Conservation (phyloP, 1,140 invertebrate genomes). For the Pseudachorutes palmiensis region DNA sequence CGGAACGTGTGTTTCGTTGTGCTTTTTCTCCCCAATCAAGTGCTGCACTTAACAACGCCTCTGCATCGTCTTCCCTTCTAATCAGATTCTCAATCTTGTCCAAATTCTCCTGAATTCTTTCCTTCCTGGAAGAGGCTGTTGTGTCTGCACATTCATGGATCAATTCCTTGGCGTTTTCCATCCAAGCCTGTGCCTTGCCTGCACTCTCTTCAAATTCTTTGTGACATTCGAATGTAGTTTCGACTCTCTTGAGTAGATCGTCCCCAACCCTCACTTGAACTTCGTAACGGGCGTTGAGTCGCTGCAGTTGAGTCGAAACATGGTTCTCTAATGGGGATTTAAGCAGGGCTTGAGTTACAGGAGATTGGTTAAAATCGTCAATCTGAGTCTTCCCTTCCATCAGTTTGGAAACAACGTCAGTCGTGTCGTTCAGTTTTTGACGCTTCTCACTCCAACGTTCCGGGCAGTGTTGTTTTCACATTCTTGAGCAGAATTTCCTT, state of each 20-base stretch:
- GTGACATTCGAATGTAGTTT: slow-evolving; percentile 82
- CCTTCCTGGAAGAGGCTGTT: slow-evolving; percentile 56
- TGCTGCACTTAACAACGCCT: slow-evolving; percentile 77
- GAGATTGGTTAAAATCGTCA: neutral
- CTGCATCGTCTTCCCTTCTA: slow-evolving; percentile 77
- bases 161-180: slow-evolving; percentile 73
- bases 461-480: too few relatives aligned
- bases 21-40: slow-evolving; percentile 90
- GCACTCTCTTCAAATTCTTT: slow-evolving; percentile 71
- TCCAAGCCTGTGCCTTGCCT: slow-evolving; percentile 74
- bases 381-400: too few relatives aligned
- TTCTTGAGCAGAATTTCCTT: too few relatives aligned
- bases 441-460: too few relatives aligned
- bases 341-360: slow-evolving; percentile 54
- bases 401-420: too few relatives aligned
- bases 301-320: slow-evolving; percentile 79
- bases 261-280: slow-evolving; percentile 76
- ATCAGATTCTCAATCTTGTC: slow-evolving; percentile 60
- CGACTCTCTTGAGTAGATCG: slow-evolving; percentile 85
- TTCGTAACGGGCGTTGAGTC: slow-evolving; percentile 84
- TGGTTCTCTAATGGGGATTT: slow-evolving; percentile 73
- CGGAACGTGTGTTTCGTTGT: slow-evolving; percentile 72
- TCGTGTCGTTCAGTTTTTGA: too few relatives aligned
- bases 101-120: slow-evolving; percentile 70
- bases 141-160: slow-evolving; percentile 73